phyloP scores from a whole-genome alignment of 2,113 vertebrate species.

The Cebus imitator region DNA sequence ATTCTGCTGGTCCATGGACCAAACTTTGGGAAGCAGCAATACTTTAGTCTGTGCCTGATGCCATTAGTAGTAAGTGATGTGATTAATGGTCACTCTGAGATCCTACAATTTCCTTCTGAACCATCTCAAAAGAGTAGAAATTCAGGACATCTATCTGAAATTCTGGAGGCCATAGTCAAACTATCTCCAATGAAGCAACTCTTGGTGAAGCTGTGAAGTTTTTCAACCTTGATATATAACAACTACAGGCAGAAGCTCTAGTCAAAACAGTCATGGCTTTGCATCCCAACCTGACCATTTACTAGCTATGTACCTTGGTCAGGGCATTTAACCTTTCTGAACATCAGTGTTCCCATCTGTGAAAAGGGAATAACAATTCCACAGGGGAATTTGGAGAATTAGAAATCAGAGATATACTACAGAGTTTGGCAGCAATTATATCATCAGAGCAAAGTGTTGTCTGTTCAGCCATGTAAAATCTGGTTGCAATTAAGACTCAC shows the following conservation, averaged over 20 bases:
- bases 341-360: slow-evolving; percentile 1
- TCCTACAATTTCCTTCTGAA: neutral
- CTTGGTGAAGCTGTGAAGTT: neutral
- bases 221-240: neutral
- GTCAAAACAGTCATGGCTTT: neutral
- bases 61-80: neutral
- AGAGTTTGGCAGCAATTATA: neutral
- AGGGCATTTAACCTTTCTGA: neutral
- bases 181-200: neutral
- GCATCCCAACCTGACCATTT: neutral
- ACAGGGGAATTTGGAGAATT: neutral
- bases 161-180: neutral
- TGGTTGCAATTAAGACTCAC: neutral
- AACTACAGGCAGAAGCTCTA: neutral
- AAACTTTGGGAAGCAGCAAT: neutral
- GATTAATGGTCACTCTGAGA: neutral
- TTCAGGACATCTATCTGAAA: neutral
- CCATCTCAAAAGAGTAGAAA: neutral
- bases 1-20: neutral
- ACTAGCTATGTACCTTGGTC: neutral
- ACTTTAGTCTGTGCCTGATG: neutral
- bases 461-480: neutral
- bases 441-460: neutral
- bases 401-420: neutral
- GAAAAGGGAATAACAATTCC: neutral